Evolutionary conservation across 2,113 vertebrate genomes (phyloP).

Genomic region (Megatriorchis doriae): DNA sequence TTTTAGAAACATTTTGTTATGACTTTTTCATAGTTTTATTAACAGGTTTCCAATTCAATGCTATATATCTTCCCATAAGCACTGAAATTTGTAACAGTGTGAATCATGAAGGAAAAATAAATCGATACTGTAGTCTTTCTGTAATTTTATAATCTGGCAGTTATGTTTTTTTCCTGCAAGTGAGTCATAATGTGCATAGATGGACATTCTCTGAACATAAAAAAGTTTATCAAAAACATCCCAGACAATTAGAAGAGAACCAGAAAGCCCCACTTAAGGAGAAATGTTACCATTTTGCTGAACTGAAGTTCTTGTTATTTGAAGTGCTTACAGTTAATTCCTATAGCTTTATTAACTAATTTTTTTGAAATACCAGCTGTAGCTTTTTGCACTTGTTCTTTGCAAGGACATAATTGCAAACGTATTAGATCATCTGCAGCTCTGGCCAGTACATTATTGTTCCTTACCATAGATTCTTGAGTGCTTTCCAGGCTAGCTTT

Average conservation of each 20-base stretch:
- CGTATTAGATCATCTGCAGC: not conserved
- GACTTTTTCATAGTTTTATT: not conserved
- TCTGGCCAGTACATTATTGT: not conserved
- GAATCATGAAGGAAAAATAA: slow-evolving; percentile 54
- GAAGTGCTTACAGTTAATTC: not conserved
- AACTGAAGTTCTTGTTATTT: not conserved
- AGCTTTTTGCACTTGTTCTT: not conserved
- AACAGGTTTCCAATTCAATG: not conserved
- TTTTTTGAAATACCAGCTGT: not conserved
- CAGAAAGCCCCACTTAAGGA: not conserved
- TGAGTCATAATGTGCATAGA: slow-evolving; percentile 52
- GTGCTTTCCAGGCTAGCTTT: not conserved
- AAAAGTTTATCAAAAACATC: slow-evolving; percentile 22
- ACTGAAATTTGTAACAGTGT: not conserved
- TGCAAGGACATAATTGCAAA: not conserved
- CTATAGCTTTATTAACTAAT: not conserved
- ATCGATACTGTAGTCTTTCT: slow-evolving; percentile 11
- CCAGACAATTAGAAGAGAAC: not conserved
- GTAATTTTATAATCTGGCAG: slow-evolving; percentile 53
- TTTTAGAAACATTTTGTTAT: not conserved
- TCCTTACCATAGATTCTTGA: not conserved
- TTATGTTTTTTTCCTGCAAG: not conserved
- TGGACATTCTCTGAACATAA: slow-evolving; percentile 29
- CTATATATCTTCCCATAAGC: slow-evolving; percentile 29
- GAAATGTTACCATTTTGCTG: not conserved